Conservation (phyloP, 2,797 vertebrate genomes). For the Chrysocyon brachyurus region DNA sequence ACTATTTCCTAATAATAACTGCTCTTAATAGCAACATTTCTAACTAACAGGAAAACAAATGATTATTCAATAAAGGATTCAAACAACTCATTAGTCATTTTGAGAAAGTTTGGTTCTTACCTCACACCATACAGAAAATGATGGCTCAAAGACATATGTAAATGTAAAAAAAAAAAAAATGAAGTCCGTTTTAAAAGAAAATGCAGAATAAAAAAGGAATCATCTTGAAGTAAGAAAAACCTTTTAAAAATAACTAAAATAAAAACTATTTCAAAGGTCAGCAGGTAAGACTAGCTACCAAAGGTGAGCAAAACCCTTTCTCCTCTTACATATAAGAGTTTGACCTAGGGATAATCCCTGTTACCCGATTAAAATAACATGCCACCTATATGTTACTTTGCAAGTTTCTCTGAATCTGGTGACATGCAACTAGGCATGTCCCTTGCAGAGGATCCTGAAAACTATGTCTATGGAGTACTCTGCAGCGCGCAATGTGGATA, state of each 20-base stretch:
- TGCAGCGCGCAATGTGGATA: background rate
- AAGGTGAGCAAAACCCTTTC: background rate
- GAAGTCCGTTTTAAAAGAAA: background rate
- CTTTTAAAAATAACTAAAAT: slow-evolving; percentile 43
- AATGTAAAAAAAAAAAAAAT: slow-evolving; percentile 37
- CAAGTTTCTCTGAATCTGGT: background rate
- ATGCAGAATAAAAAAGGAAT: background rate
- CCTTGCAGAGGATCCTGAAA: background rate
- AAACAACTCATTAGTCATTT: background rate
- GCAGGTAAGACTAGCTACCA: background rate
- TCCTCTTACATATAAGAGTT: background rate
- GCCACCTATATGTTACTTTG: background rate
- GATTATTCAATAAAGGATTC: slow-evolving; percentile 7
- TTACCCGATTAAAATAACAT: slow-evolving; percentile 21
- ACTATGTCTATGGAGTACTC: background rate
- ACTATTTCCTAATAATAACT: slow-evolving; percentile 41
- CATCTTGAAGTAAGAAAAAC: slow-evolving; percentile 17
- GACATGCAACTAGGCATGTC: background rate
- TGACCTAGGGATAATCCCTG: background rate
- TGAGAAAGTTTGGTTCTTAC: background rate
- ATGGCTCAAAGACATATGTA: background rate
- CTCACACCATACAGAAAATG: slow-evolving; percentile 22
- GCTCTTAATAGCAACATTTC: slow-evolving; percentile 17
- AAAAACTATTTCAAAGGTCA: background rate
- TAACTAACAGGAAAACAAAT: slow-evolving; percentile 18